A percentile compares a stretch with the other conserved stretches of the same genome.
phyloP scores from a whole-genome alignment of 1,140 invertebrate genomes.

The Brachionus angularis region DNA sequence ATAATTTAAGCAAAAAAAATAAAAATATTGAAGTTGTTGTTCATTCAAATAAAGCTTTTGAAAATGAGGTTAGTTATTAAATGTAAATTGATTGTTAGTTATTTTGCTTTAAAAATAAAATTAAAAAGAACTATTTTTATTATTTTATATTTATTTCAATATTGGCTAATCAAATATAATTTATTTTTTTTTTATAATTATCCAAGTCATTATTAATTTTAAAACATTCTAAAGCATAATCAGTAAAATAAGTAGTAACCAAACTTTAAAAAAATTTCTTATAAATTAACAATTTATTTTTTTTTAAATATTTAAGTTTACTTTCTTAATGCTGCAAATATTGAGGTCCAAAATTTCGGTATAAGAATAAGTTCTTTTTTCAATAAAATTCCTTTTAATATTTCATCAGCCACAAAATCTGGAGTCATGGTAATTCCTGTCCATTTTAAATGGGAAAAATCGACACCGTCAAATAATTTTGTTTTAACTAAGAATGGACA shows the following conservation, averaged over 20 bases:
- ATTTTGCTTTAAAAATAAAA: too few relatives aligned
- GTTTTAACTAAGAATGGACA: slow-evolving; percentile 27
- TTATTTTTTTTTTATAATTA: too few relatives aligned
- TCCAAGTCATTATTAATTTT: slow-evolving; percentile 2
- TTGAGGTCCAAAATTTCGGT: slow-evolving; percentile 3
- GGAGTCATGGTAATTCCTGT: slow-evolving; percentile 8
- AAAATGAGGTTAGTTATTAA: neutral
- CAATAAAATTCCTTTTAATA: slow-evolving; percentile 29
- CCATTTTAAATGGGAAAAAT: slow-evolving; percentile 34
- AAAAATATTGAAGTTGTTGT: neutral
- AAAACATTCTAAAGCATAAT: slow-evolving; percentile 17
- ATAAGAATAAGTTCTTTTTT: slow-evolving; percentile 27
- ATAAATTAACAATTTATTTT: neutral
- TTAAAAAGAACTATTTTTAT: too few relatives aligned
- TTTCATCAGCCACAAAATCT: slow-evolving; percentile 5
- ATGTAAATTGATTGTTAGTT: neutral
- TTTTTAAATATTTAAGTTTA: neutral
- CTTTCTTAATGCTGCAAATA: slow-evolving; percentile 20
- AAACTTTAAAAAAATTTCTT: neutral
- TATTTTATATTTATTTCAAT: too few relatives aligned
- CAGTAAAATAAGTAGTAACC: slow-evolving; percentile 15
- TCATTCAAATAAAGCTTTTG: slow-evolving; percentile 18
- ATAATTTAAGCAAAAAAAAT: neutral
- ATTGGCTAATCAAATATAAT: too few relatives aligned
- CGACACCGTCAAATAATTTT: slow-evolving; percentile 18